Evolutionary conservation across 2,888 invertebrate genomes (phyloP).

Genomic region (Polia nebulosa): DNA sequence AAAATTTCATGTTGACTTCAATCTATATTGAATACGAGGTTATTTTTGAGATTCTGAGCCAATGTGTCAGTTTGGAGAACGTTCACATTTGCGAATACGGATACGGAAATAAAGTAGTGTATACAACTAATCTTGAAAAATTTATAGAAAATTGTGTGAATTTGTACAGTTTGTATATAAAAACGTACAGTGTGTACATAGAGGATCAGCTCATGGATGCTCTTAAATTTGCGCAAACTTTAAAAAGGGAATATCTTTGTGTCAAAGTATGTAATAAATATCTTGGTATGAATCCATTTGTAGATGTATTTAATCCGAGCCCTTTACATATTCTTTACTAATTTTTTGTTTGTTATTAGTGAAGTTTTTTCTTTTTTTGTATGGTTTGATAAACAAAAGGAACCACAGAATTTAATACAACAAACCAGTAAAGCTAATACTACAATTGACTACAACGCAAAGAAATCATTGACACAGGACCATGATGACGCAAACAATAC

Average conservation of each 20-base stretch:
- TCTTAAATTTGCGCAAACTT: slow-evolving; percentile 65
- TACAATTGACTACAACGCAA: no score
- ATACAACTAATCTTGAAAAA: slow-evolving; percentile 48
- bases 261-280: slow-evolving; percentile 72
- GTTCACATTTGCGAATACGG: slow-evolving; percentile 74
- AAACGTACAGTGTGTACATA: slow-evolving; percentile 70
- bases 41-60: no score
- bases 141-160: no score
- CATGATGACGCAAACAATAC: no score
- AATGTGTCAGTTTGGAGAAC: slow-evolving; percentile 70
- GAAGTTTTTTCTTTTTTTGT: no score
- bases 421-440: no score
- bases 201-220: slow-evolving; percentile 65
- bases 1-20: slow-evolving; percentile 72
- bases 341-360: no score
- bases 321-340: no score
- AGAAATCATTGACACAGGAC: no score
- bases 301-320: no score
- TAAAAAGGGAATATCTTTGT: slow-evolving; percentile 64
- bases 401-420: no score
- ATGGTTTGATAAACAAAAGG: no score
- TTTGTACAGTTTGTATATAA: slow-evolving; percentile 76
- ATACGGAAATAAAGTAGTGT: slow-evolving; percentile 55
- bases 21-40: slow-evolving; percentile 74
- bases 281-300: slow-evolving; percentile 74